Evolutionary conservation across 2,113 vertebrate species (phyloP), one percentile per base, ranked within the genome.

Genomic region (Tichodroma muraria): DNA sequence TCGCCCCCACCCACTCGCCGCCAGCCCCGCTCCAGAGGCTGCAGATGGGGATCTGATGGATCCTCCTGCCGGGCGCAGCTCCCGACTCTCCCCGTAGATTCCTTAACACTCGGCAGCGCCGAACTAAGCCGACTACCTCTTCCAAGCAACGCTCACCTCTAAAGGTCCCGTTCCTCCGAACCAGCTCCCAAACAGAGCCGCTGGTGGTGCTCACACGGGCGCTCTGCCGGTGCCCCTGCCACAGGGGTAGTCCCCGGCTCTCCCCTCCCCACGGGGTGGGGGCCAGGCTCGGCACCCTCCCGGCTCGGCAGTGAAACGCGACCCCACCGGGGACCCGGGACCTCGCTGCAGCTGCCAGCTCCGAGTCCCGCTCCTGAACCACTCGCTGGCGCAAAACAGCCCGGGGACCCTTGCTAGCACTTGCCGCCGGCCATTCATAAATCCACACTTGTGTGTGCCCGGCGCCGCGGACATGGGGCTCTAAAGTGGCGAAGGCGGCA

Each of bases 81-180:
- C 83, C 49, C 76, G 37, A 28, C 42, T 66, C 86, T 77, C 42
- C 85, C 50, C 12, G 49, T 20, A 21, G 69, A n/a, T 72, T 68
- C 54, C 90, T 49, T 0, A 75, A 37, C 77, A 23, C 83, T 69
- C 8, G 57, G 52, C 80, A 56, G 52, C 66, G 42, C 31, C 18
- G 19, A 73, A 10, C 88, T 82, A 44, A 80, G 18, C 40, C 56
- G 56, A 38, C 64, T 56, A 21, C 54, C 52, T 81, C 75, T 49
- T 30, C 75, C 80, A 17, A 87, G 59, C 27, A 9, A 52, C 44
- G 30, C 56, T 93, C 85, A 31, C 75, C 87, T 95, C 76, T 25
- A 50, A 96, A 97, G 93, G 93, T 96, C 90, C 75, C 59, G 38
- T 92, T 96, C 78, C 83, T 66, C 53, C 57, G 91, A 42, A 22